A percentile compares a stretch with the other conserved stretches of the same genome.
These are phyloP conservation scores for Diachasma alloeum DNA, from an alignment of 1,140 invertebrate species.

Conservation along the genomic window DNA sequence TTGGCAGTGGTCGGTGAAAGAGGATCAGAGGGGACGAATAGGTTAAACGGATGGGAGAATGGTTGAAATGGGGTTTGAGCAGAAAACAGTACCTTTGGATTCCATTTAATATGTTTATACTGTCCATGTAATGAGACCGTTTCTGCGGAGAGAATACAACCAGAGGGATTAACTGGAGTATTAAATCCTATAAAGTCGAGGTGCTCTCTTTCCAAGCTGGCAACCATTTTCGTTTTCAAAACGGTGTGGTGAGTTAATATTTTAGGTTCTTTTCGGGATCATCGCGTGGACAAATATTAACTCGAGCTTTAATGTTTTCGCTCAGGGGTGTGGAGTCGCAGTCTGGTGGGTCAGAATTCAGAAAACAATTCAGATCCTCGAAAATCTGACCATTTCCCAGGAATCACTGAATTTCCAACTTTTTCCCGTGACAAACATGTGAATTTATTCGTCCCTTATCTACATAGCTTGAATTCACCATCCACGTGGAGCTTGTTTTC, in stretches of 20 bases:
- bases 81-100: conserved; percentile 3
- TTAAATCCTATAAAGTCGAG: neutral
- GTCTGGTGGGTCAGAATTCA: too few relatives aligned
- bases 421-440: neutral
- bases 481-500: neutral
- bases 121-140: conserved; percentile 13
- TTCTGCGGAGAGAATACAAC: neutral
- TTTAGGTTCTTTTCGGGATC: neutral
- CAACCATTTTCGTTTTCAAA: neutral
- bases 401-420: neutral
- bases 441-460: neutral
- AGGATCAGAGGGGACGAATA: neutral
- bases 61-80: neutral
- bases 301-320: neutral
- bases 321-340: too few relatives aligned
- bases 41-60: conserved; percentile 3
- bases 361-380: neutral
- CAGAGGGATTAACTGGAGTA: conserved; percentile 1
- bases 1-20: neutral
- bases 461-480: neutral
- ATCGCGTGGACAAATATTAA: neutral
- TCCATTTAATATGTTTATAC: conserved; percentile 20
- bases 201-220: neutral
- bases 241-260: neutral
- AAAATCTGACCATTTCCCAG: neutral